Percentiles rank a stretch among this genome's conserved stretches.
phyloP scores from a whole-genome alignment of 2,888 invertebrate genomes.

The Drosophila phalerata region DNA sequence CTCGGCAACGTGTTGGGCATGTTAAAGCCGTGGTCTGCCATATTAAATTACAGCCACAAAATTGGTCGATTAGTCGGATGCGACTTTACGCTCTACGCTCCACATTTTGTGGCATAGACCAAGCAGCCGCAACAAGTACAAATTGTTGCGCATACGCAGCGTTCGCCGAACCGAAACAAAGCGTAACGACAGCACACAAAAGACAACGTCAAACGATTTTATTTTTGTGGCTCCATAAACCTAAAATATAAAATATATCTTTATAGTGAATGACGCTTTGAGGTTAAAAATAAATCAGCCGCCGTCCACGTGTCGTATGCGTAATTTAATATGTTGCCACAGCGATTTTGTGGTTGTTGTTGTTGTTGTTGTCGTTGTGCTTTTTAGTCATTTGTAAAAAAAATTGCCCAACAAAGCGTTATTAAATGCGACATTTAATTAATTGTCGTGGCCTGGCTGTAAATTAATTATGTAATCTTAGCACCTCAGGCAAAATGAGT shows the following conservation, averaged over 20 bases:
- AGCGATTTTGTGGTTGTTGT: constrained; percentile 16
- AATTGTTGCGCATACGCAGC: constrained; percentile 80
- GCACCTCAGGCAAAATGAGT: constrained; percentile 70
- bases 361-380: constrained; percentile 39
- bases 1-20: constrained; percentile 67
- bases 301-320: constrained; percentile 61
- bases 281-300: constrained; percentile 78
- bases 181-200: constrained; percentile 39
- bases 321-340: constrained; percentile 51
- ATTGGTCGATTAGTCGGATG: constrained; percentile 65
- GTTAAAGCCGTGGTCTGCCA: constrained; percentile 60
- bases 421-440: constrained; percentile 82
- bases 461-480: constrained; percentile 82
- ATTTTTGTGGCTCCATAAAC: constrained; percentile 69
- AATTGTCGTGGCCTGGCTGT: constrained; percentile 71
- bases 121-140: constrained; percentile 66
- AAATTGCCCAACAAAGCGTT: constrained; percentile 79
- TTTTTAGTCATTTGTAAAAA: constrained; percentile 78
- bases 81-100: constrained; percentile 5
- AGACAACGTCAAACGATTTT: constrained; percentile 25
- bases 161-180: constrained; percentile 37
- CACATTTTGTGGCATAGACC: constrained; percentile 48
- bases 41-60: constrained; percentile 77
- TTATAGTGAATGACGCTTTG: constrained; percentile 76
- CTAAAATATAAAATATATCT: constrained; percentile 42